phyloP scores from a whole-genome alignment of 2,888 invertebrate species.

The Temnothorax ravouxi region DNA sequence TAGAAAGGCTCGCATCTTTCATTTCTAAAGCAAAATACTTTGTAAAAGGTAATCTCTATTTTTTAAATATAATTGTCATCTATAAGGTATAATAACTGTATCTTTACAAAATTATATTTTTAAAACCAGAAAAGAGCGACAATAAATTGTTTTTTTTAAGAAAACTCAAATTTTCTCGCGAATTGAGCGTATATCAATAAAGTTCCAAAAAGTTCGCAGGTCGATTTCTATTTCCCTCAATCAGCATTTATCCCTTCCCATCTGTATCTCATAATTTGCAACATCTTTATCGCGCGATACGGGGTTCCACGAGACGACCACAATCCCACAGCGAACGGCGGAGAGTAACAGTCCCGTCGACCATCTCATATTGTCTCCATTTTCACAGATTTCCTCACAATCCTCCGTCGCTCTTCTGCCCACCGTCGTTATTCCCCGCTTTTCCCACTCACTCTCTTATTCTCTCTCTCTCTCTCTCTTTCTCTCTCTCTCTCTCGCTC shows the following conservation, averaged over 20 bases:
- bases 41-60: background rate
- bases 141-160: background rate
- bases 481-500: constrained; percentile 28
- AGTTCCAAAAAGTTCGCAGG: background rate
- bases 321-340: background rate
- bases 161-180: background rate
- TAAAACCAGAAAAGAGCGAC: background rate
- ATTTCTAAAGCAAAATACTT: background rate
- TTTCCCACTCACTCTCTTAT: background rate
- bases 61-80: background rate
- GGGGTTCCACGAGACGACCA: background rate
- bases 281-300: constrained; percentile 5
- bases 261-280: constrained; percentile 4
- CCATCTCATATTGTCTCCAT: constrained; percentile 33
- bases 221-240: background rate
- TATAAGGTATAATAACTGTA: background rate
- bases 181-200: background rate
- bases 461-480: constrained; percentile 18
- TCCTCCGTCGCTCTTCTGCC: constrained; percentile 38
- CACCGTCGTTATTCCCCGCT: constrained; percentile 55
- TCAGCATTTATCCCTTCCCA: background rate
- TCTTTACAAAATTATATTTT: background rate
- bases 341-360: background rate
- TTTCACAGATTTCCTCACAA: constrained; percentile 36
- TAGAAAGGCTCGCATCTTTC: background rate